Base-by-base conservation (phyloP, 37 sponge, comb jelly and placozoan genomes). In the Spongilla lacustris region DNA sequence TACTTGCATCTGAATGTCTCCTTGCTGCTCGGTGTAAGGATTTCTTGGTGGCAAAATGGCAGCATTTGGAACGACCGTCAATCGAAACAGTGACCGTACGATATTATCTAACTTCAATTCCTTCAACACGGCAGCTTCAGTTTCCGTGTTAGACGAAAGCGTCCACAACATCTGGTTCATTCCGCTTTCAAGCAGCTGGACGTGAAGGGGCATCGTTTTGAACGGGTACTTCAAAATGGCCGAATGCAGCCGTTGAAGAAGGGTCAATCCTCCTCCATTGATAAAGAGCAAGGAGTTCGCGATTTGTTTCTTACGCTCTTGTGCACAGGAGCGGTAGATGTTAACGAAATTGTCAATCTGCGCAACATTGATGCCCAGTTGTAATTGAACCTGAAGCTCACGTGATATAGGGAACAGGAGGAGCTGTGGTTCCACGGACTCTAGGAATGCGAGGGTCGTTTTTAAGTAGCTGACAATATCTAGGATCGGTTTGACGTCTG, bases 201-300 rank as follows among this genome's bases (percentile, higher is more conserved):
- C 29, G 8, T 85, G 78, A 2, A 76, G 4, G n/a, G 79, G 27
- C 30, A 66, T 26, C n/a, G 0, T n/a, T 17, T 67, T 29, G 70
- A 78, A 85, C 13, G 85, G 85, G 13, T 58, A 38, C 2, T 22
- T 13, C 14, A 75, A 77, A 29, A 85, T 2, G 5, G 12, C 31
- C 21, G 24, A 3, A 29, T 85, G 76, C 27, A 85, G 32, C 31
- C 75, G 32, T 25, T 75, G 69, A 48, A 85, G 30, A 21, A 75
- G 37, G 3, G 27, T 25, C n/a, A 76, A n/a, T 0, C 85, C 85
- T 17, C 69, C 69, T 8, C 4, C 34, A 28, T 66, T 0, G 29
- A 85, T 66, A 38, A 85, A 85, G 0, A 75, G 76, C 76, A 76
- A 29, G 11, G 66, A 77, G 69, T 85, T 85, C 23, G 77, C 77